Evolutionary conservation across 2,888 invertebrate genomes (phyloP).

Genomic region (Tetrapedia diversipes): DNA sequence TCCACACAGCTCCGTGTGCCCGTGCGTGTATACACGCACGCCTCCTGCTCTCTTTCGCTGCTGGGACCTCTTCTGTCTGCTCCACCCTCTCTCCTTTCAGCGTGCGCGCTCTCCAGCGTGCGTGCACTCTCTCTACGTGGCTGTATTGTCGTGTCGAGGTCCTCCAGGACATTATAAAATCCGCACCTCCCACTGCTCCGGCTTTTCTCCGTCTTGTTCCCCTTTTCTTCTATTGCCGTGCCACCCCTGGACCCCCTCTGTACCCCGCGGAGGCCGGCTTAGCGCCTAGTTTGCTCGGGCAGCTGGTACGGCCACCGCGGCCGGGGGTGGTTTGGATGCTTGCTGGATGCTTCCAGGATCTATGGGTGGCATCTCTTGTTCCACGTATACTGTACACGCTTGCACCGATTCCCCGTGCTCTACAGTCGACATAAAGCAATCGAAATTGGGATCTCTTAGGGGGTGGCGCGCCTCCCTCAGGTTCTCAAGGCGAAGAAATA

Average conservation of each 20-base stretch:
- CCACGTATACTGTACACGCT: not conserved
- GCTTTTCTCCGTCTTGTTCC: slow-evolving; percentile 14
- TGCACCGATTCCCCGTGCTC: not conserved
- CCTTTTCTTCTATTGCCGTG: slow-evolving; percentile 10
- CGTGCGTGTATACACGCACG: too few relatives aligned
- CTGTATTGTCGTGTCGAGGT: slow-evolving; percentile 10
- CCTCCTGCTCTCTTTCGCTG: slow-evolving; percentile 15
- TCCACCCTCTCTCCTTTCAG: not conserved
- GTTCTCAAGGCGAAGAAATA: not conserved
- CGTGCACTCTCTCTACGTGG: not conserved
- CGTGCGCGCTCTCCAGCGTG: not conserved
- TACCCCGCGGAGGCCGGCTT: not conserved
- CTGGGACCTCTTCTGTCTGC: not conserved
- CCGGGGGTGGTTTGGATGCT: not conserved
- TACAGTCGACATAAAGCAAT: not conserved
- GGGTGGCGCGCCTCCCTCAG: not conserved
- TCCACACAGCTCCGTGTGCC: slow-evolving; percentile 21
- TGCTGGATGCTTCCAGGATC: not conserved
- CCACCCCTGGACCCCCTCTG: not conserved
- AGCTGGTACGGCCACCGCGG: slow-evolving; percentile 6
- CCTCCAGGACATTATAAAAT: slow-evolving; percentile 24
- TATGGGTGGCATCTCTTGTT: slow-evolving; percentile 4
- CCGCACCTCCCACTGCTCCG: slow-evolving; percentile 22
- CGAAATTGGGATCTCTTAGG: slow-evolving; percentile 23
- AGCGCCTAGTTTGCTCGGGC: slow-evolving; percentile 4